phyloP scores from a whole-genome alignment of 2,888 invertebrate species.

The Saturnia pavonia region DNA sequence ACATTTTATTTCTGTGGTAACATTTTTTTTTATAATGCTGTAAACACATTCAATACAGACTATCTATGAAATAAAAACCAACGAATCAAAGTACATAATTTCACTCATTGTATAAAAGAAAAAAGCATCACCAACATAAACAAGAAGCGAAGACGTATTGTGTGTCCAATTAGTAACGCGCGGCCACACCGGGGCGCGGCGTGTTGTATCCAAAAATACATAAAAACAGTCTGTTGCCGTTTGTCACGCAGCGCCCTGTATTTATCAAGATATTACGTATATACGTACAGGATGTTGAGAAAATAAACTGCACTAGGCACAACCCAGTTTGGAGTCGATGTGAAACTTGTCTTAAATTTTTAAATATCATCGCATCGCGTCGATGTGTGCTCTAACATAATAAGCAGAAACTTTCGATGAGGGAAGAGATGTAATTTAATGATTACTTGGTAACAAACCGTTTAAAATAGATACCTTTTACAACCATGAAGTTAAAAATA shows the following conservation, averaged over 20 bases:
- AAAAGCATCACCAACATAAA: constrained; percentile 5
- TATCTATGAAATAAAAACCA: too few species aligned
- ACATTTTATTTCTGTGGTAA: too few species aligned
- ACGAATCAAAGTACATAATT: constrained; percentile 10
- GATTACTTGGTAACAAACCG: too few species aligned
- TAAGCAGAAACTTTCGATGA: too few species aligned
- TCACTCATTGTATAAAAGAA: background rate
- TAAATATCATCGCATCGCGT: background rate
- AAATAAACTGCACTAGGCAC: background rate
- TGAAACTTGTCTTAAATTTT: background rate
- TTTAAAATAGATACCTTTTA: too few species aligned
- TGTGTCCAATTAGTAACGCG: constrained; percentile 74
- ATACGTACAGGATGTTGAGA: constrained; percentile 50
- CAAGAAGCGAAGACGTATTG: constrained; percentile 60
- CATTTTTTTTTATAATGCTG: too few species aligned
- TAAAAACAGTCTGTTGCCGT: constrained; percentile 79
- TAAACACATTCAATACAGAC: too few species aligned
- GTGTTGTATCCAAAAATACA: constrained; percentile 71
- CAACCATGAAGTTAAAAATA: too few species aligned
- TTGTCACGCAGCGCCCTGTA: constrained; percentile 77
- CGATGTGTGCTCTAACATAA: too few species aligned
- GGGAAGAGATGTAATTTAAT: too few species aligned
- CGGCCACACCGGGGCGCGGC: constrained; percentile 49
- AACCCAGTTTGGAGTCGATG: background rate
- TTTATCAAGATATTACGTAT: constrained; percentile 70